These are phyloP conservation scores for Embidobia sp. DNA, from an alignment of 2,888 invertebrate species.

Conservation along the genomic window DNA sequence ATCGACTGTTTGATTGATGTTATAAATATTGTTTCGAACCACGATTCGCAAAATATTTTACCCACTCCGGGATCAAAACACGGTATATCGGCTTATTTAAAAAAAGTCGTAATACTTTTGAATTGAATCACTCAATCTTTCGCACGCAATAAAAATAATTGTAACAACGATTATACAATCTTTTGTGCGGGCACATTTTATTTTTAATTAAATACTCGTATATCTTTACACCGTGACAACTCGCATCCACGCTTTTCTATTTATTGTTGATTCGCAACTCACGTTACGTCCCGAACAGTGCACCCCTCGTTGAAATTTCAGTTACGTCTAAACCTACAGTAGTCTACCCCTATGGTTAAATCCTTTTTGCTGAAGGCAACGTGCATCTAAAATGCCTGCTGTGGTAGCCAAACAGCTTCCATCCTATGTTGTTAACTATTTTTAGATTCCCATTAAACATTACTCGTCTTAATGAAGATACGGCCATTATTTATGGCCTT, in stretches of 20 bases:
- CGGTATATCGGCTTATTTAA: too few relatives aligned
- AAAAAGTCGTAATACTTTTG: not conserved
- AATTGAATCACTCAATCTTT: not conserved
- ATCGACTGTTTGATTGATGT: too few relatives aligned
- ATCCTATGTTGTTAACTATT: constrained; percentile 12
- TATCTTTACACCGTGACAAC: constrained; percentile 15
- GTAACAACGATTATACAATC: too few relatives aligned
- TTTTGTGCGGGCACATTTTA: not conserved
- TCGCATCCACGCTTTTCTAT: constrained; percentile 27
- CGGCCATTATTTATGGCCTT: not conserved
- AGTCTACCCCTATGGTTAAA: constrained; percentile 31
- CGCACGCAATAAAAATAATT: not conserved
- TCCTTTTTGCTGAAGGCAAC: constrained; percentile 41
- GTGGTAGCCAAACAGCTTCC: constrained; percentile 29
- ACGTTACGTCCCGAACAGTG: constrained; percentile 28
- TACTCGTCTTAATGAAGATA: too few relatives aligned
- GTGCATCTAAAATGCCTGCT: constrained; percentile 26
- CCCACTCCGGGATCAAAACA: too few relatives aligned
- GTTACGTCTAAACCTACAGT: constrained; percentile 22
- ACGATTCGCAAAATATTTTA: too few relatives aligned
- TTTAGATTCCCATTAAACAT: not conserved
- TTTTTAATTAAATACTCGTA: constrained; percentile 33
- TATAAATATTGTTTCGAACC: too few relatives aligned
- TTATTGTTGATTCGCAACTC: constrained; percentile 37
- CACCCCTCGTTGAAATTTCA: constrained; percentile 30